Evolutionary conservation across 2,888 invertebrate genomes (phyloP), one percentile per base, ranked within the genome.

Genomic region (Nephrotoma appendiculata): DNA sequence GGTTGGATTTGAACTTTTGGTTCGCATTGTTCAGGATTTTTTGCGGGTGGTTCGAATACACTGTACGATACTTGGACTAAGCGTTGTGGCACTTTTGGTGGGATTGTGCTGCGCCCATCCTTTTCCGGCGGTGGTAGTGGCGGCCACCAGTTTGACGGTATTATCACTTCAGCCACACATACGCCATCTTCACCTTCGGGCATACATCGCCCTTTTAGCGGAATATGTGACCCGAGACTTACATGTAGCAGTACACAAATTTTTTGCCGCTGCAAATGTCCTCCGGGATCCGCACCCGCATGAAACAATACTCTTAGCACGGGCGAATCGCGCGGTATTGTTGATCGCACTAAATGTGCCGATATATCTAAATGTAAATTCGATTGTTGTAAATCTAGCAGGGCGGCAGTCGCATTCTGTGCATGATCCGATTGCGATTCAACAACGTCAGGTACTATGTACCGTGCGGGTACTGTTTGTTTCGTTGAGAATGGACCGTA

Each of bases 401-500:
- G 90, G 15, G 93, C 92, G 2, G 92, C 92, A 41, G 94, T 93
- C 1, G 94, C 93, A 89, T 94, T 94, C 89, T 88, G 88, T 86
- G 90, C 88, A 88, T 90, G 90, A 87, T 91, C 91, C 85, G 90
- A 89, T 88, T 90, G 90, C 44, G 94, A 93, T 89, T 96, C 96
- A 88, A 96, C 91, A 0, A 96, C 95, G 91, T 97, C 97, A 6
- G 97, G 97, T 86, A 97, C 96, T 87, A 97, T 95, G 90, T 96
- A 97, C 86, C 92, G 93, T 1, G 97, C 97, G 57, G 98, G 97
- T 57, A 98, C 97, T 0, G 98, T 98, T 92, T 98, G 98, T 90
- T 98, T 98, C 87, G 98, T 98, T 89, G 97, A 97, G 92, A 98
- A 98, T 6, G 98, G 98, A 5, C 98, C 98, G 90, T 98, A 98